Percentiles rank a stretch among this genome's conserved stretches.
Evolutionary conservation across 2,113 vertebrate species (phyloP).

Genomic region (Agapornis roseicollis): DNA sequence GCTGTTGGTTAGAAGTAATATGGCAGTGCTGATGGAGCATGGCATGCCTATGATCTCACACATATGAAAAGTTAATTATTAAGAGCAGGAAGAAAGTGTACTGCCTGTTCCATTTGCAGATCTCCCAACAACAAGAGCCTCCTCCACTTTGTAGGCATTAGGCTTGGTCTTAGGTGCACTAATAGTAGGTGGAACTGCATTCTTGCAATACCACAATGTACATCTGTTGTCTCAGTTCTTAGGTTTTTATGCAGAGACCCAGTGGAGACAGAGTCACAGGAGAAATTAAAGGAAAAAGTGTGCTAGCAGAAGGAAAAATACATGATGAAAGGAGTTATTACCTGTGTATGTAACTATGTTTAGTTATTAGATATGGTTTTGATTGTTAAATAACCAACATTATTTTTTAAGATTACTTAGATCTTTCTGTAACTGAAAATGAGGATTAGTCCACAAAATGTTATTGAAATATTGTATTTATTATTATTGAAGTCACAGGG

Average conservation of each 20-base stretch:
- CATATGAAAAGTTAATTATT: neutral
- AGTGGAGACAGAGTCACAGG: neutral
- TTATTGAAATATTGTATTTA: neutral
- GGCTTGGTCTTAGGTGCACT: neutral
- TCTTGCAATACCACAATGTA: neutral
- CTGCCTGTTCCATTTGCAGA: neutral
- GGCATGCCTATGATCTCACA: neutral
- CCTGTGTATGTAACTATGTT: neutral
- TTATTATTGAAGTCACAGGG: neutral
- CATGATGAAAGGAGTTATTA: neutral
- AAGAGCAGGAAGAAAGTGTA: rapidly evolving
- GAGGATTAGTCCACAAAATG: neutral
- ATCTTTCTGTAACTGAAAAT: neutral
- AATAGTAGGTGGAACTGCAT: neutral
- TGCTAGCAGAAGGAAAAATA: neutral
- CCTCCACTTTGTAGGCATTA: neutral
- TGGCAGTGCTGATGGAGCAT: neutral
- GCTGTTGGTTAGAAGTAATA: neutral
- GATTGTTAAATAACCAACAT: neutral
- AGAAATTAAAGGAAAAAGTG: neutral
- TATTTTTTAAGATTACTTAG: neutral
- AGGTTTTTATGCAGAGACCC: neutral
- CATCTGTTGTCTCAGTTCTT: neutral
- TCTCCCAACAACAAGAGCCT: neutral
- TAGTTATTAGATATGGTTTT: neutral